These are phyloP conservation scores for Callionymus lyra DNA, from an alignment of 2,113 vertebrate genomes.

Conservation along the genomic window DNA sequence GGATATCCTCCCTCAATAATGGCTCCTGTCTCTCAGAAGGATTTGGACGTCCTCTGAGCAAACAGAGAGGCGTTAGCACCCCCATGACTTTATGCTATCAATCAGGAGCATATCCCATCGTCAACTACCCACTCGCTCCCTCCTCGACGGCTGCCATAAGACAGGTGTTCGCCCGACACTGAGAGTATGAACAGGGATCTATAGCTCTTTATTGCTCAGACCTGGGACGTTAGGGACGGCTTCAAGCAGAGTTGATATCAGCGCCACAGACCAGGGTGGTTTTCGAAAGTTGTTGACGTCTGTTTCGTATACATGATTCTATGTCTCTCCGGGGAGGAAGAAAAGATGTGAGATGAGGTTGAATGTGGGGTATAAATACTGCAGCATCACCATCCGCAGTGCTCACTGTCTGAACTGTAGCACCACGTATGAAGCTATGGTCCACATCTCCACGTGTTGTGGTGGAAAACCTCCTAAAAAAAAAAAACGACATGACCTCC, in stretches of 20 bases:
- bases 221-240: conserved; percentile 3
- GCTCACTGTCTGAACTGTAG: conserved; percentile 42
- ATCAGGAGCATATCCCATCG: too few species aligned
- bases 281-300: conserved; percentile 1
- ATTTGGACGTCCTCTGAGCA: too few species aligned
- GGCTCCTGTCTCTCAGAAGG: too few species aligned
- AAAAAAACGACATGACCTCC: background rate
- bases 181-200: conserved; percentile 6
- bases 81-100: too few species aligned
- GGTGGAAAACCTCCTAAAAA: background rate
- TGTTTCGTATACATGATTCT: conserved; percentile 19
- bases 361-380: conserved; percentile 49
- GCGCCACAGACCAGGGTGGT: conserved; percentile 1
- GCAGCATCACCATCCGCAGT: conserved; percentile 55
- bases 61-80: too few species aligned
- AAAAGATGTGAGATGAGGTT: conserved; percentile 42
- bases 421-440: conserved; percentile 20
- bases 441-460: background rate
- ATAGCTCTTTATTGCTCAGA: conserved; percentile 14
- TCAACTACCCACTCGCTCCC: too few species aligned
- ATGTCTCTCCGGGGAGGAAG: conserved; percentile 17
- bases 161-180: conserved; percentile 6
- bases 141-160: too few species aligned
- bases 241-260: background rate
- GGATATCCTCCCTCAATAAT: too few species aligned